Conservation (phyloP, 2,797 vertebrate species). For the Argya squamiceps region DNA sequence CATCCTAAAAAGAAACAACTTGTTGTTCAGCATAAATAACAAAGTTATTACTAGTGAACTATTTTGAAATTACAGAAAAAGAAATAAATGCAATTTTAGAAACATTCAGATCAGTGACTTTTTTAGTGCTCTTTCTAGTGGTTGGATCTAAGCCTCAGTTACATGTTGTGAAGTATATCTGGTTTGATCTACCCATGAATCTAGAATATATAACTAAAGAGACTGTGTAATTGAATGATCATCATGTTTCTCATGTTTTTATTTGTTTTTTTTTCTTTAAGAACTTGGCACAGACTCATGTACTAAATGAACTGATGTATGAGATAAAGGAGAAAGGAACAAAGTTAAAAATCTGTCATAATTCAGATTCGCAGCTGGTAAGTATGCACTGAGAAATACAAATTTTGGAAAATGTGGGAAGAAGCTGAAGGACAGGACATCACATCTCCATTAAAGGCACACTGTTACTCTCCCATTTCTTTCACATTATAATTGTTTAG, state of each 20-base stretch:
- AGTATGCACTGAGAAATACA: not conserved
- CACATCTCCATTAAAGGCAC: not conserved
- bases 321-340: slow-evolving; percentile 93
- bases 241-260: not conserved
- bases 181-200: not conserved
- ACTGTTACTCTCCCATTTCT: not conserved
- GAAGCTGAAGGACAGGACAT: not conserved
- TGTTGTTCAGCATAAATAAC: not conserved
- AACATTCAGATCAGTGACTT: not conserved
- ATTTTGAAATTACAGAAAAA: not conserved
- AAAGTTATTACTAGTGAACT: not conserved
- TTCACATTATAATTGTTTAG: not conserved
- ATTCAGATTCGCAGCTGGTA: slow-evolving; percentile 86
- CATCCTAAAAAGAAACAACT: not conserved
- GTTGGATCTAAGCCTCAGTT: not conserved
- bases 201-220: not conserved
- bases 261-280: slow-evolving; percentile 53
- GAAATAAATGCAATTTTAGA: not conserved
- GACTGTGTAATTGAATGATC: not conserved
- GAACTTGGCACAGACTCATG: slow-evolving; percentile 96
- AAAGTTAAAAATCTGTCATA: slow-evolving; percentile 89
- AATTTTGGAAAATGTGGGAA: not conserved
- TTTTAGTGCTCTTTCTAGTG: not conserved
- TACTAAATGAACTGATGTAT: slow-evolving; percentile 91
- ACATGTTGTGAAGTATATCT: not conserved